These are phyloP conservation scores for Oscheius sp. DNA, from an alignment of 1,140 invertebrate genomes.

Conservation along the genomic window DNA sequence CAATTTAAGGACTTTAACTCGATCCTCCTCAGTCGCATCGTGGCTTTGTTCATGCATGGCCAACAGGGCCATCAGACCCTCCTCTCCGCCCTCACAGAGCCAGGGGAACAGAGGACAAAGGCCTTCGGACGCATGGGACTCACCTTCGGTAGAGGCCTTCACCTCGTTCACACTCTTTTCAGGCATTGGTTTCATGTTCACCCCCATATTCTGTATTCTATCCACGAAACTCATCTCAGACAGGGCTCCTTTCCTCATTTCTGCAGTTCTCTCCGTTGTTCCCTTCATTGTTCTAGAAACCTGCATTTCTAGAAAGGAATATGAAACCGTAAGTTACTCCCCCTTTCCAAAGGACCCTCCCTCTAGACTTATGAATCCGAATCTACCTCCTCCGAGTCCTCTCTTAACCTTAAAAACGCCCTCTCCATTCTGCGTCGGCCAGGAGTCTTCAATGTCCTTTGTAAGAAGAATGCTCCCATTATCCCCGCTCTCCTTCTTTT, in stretches of 20 bases:
- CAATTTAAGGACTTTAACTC: conserved; percentile 32
- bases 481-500: conserved; percentile 30
- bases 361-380: conserved; percentile 4
- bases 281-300: conserved; percentile 20
- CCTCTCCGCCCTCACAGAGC: conserved; percentile 33
- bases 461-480: conserved; percentile 36
- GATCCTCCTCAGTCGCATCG: conserved; percentile 26
- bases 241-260: conserved; percentile 29
- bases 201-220: conserved; percentile 31
- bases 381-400: background rate
- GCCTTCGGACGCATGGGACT: conserved; percentile 43
- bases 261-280: conserved; percentile 21
- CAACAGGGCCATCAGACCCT: conserved; percentile 43
- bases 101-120: conserved; percentile 39
- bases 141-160: conserved; percentile 29
- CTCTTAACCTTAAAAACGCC: conserved; percentile 27
- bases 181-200: conserved; percentile 41
- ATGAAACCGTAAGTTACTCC: conserved; percentile 27
- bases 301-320: conserved; percentile 25
- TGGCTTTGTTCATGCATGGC: conserved; percentile 38
- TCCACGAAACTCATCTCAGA: conserved; percentile 27
- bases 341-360: background rate
- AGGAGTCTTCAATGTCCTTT: conserved; percentile 27
- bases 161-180: background rate
- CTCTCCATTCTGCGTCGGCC: conserved; percentile 27